Evolutionary conservation across 2,113 vertebrate species (phyloP).

Genomic region (Heteronetta atricapilla): DNA sequence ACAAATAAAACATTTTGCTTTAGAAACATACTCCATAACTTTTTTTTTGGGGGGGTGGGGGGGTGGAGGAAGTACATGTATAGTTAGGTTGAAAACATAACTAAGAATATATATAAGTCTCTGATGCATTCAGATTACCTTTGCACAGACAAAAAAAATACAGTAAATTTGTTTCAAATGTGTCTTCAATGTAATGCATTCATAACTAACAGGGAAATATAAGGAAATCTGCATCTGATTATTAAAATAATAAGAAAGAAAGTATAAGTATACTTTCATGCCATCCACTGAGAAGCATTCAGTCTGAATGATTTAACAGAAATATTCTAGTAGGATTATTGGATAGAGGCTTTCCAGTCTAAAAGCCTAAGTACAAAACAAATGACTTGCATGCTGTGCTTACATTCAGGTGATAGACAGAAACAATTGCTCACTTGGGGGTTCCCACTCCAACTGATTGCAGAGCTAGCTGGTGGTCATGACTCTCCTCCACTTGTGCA

Average conservation of each 20-base stretch:
- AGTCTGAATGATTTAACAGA: background rate
- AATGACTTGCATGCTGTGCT: constrained; percentile 40
- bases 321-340: constrained; percentile 2
- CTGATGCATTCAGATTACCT: background rate
- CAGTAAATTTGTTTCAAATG: background rate
- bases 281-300: background rate
- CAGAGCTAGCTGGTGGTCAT: background rate
- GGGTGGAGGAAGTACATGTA: background rate
- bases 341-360: background rate
- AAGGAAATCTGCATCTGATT: background rate
- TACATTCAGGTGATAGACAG: constrained; percentile 2
- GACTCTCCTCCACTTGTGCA: background rate
- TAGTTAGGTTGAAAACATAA: too few species aligned
- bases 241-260: background rate
- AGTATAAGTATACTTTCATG: background rate
- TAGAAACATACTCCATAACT: background rate
- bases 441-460: background rate
- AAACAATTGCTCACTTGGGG: background rate
- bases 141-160: background rate
- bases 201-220: background rate
- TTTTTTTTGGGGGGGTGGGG: background rate
- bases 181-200: background rate
- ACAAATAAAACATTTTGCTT: background rate
- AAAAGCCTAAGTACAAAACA: constrained; percentile 7
- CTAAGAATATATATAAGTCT: background rate